Base-by-base conservation (phyloP, 2,797 vertebrate genomes). In the Phylloscopus collybita region DNA sequence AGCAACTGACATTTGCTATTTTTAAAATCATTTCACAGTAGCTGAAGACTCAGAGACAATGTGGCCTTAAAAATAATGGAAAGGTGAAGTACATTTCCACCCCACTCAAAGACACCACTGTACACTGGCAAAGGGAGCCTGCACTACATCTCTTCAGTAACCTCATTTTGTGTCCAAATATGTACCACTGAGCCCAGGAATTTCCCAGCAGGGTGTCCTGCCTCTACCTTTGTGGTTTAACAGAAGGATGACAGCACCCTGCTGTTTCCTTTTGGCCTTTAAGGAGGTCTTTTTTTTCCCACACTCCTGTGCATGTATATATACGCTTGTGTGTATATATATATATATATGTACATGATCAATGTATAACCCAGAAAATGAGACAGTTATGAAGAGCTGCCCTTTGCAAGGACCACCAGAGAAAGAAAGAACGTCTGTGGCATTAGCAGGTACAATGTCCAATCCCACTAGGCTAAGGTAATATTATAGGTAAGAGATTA, bases 401-500 rank as follows among this genome's bases (percentile, higher is more conserved):
- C 60, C 56, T 95, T 87, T 74, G 19, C 34, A 64, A 57, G 38
- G 38, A 49, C 78, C 75, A 78, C 19, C 8, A 85, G 38, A 80
- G 51, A 86, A 56, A 87, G 38, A 79, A 88, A 64, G 60, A 88
- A 78, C 3, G 12, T 23, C 38, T 91, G 61, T n/a, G 53, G 26
- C 67, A 78, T 87, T 87, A 94, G 18, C 34, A 87, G 17, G 57
- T 60, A 82, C 73, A 87, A 65, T 72, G 42, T 73, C 60, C 53
- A 90, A 54, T 85, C 42, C 56, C 53, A 61, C 21, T 16, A 82
- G 26, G 18, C 25, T 60, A 66, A 88, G 23, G 19, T 0, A 4
- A 45, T 84, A 71, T 61, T 69, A 53, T 36, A 95, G 67, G 84
- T 85, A 95, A 71, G 47, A 47, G 66, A 82, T 89, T 92, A 92